A percentile compares a stretch with the other conserved stretches of the same genome.
Conservation (phyloP, 2,797 vertebrate genomes). For the Melanotaenia boesemani region DNA sequence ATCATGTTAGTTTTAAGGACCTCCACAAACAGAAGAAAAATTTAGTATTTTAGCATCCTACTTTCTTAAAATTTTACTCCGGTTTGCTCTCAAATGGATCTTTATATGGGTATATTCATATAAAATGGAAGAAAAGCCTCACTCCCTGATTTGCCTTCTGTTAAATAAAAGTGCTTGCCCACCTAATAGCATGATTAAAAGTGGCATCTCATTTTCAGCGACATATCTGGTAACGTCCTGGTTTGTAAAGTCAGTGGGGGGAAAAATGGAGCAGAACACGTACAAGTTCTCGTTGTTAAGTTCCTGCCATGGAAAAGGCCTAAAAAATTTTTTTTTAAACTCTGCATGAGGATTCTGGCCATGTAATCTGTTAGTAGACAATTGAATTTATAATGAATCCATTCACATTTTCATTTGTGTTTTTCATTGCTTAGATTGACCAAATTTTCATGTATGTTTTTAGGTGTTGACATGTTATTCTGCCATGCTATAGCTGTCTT, state of each 20-base stretch:
- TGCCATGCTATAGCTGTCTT: constrained; percentile 19
- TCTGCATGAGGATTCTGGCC: constrained; percentile 53
- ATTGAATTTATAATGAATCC: constrained; percentile 30
- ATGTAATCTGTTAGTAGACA: neutral
- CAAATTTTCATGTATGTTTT: constrained; percentile 32
- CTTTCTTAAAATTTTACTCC: neutral
- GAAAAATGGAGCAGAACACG: constrained; percentile 12
- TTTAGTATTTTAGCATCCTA: too few species aligned
- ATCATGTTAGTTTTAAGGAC: neutral
- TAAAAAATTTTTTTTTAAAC: neutral
- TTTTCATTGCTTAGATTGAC: constrained; percentile 29
- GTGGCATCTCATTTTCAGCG: neutral
- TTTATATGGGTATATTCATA: neutral
- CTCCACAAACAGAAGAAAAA: neutral
- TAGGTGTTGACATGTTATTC: constrained; percentile 27
- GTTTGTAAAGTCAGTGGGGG: constrained; percentile 14
- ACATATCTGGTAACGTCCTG: neutral
- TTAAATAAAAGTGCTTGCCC: neutral
- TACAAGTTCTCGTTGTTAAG: constrained; percentile 17
- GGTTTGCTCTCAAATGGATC: neutral
- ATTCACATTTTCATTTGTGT: constrained; percentile 34
- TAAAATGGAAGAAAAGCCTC: neutral
- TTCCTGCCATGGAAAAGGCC: constrained; percentile 54
- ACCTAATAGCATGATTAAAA: neutral
- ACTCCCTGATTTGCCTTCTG: neutral